phyloP scores from a whole-genome alignment of 2,797 vertebrate species.

The Takifugu ocellatus region DNA sequence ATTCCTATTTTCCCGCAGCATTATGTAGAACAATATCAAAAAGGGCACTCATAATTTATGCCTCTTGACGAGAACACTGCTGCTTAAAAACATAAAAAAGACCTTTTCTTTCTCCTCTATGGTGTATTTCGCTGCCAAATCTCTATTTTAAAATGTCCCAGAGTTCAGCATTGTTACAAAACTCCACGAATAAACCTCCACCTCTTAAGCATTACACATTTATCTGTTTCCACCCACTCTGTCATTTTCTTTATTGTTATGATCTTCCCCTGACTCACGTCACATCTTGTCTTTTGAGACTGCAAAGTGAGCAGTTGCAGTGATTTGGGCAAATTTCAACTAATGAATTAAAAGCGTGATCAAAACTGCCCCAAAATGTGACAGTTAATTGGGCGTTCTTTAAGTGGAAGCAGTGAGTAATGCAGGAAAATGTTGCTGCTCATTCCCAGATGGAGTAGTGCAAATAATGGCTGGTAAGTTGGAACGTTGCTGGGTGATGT shows the following conservation, averaged over 20 bases:
- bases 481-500: no score
- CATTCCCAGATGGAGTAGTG: no score
- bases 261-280: neutral
- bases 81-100: no score
- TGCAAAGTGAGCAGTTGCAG: neutral
- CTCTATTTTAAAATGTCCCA: conserved; percentile 10
- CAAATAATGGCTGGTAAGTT: no score
- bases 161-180: conserved; percentile 18
- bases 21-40: neutral
- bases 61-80: neutral
- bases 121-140: conserved; percentile 7
- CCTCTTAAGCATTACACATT: conserved; percentile 8
- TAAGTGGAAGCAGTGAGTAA: no score
- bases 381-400: no score
- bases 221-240: conserved; percentile 10
- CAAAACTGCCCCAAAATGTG: neutral
- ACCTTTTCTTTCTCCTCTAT: conserved; percentile 4
- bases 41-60: no score
- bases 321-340: neutral
- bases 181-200: conserved; percentile 14
- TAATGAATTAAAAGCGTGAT: conserved; percentile 11
- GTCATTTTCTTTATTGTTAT: conserved; percentile 2
- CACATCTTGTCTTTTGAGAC: neutral
- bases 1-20: conserved; percentile 12
- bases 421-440: no score